Percentiles rank a stretch among this genome's conserved stretches.
phyloP scores from a whole-genome alignment of 2,888 invertebrate species.

The Stenodema calcarata region DNA sequence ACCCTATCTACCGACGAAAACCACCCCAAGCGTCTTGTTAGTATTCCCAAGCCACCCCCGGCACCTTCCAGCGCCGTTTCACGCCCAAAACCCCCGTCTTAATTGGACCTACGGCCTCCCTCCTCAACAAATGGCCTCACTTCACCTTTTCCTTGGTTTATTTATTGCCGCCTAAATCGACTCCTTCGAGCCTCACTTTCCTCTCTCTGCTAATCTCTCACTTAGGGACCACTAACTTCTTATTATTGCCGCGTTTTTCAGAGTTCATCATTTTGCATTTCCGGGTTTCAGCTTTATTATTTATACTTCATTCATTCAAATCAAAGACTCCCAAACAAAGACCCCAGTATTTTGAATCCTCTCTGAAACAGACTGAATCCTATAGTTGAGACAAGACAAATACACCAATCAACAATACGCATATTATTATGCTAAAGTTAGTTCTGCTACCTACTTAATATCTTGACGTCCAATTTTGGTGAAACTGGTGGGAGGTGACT shows the following conservation, averaged over 20 bases:
- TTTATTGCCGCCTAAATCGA: slow-evolving; percentile 41
- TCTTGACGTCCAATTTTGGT: no score
- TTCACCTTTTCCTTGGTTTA: slow-evolving; percentile 6
- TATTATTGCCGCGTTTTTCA: slow-evolving; percentile 29
- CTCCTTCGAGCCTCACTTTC: slow-evolving; percentile 31
- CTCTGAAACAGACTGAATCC: no score
- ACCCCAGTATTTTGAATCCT: no score
- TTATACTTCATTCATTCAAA: background rate
- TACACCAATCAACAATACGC: no score
- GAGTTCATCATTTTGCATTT: slow-evolving; percentile 28
- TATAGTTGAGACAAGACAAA: no score
- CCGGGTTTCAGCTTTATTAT: background rate
- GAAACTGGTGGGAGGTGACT: no score
- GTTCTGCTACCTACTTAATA: no score
- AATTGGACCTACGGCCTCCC: slow-evolving; percentile 24
- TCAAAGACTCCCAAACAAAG: background rate
- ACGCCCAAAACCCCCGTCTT: slow-evolving; percentile 2
- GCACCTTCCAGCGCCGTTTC: background rate
- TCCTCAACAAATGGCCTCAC: slow-evolving; percentile 39
- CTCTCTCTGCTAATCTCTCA: slow-evolving; percentile 26
- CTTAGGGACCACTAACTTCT: slow-evolving; percentile 40
- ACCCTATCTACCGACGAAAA: background rate
- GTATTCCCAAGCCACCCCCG: slow-evolving; percentile 41
- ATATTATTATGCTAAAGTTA: no score
- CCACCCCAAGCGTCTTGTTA: slow-evolving; percentile 42